Percentiles rank a stretch among this genome's conserved stretches.
Evolutionary conservation across 1,140 invertebrate genomes (phyloP).

Genomic region (Lethrus apterus): DNA sequence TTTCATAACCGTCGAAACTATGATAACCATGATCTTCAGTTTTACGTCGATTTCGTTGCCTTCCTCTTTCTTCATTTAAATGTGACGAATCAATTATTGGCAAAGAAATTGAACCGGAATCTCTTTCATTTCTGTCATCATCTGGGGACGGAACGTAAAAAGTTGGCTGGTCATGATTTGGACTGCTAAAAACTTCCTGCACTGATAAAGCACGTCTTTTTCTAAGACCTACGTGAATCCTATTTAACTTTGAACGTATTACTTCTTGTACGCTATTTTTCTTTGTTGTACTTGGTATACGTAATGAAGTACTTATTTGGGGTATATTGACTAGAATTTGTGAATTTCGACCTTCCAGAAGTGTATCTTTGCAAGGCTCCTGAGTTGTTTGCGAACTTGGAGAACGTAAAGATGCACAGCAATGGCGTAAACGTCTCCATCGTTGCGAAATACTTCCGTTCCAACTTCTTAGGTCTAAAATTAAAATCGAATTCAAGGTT

Average conservation of each 20-base stretch:
- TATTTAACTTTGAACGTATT: constrained; percentile 53
- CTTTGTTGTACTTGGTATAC: constrained; percentile 51
- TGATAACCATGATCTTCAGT: constrained; percentile 29
- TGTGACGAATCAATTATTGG: constrained; percentile 19
- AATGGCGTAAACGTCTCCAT: constrained; percentile 59
- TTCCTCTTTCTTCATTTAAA: background rate
- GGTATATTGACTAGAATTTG: constrained; percentile 38
- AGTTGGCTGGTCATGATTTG: constrained; percentile 45
- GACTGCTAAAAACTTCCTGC: constrained; percentile 53
- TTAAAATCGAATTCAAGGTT: background rate
- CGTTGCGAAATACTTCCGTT: constrained; percentile 66
- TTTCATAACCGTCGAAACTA: constrained; percentile 20
- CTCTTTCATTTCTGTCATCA: constrained; percentile 3
- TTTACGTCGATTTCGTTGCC: constrained; percentile 5
- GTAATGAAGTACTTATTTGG: constrained; percentile 43
- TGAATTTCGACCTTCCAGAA: constrained; percentile 39
- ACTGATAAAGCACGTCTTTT: constrained; percentile 57
- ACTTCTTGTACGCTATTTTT: constrained; percentile 52
- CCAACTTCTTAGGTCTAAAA: constrained; percentile 61
- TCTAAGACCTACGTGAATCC: constrained; percentile 57
- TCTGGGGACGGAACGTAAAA: constrained; percentile 57
- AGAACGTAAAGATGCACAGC: constrained; percentile 56
- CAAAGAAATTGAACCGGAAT: constrained; percentile 21
- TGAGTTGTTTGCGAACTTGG: constrained; percentile 45
- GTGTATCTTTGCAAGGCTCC: constrained; percentile 44